Conservation (phyloP, 1,140 invertebrate genomes). For the Drosophila nigromelanica region DNA sequence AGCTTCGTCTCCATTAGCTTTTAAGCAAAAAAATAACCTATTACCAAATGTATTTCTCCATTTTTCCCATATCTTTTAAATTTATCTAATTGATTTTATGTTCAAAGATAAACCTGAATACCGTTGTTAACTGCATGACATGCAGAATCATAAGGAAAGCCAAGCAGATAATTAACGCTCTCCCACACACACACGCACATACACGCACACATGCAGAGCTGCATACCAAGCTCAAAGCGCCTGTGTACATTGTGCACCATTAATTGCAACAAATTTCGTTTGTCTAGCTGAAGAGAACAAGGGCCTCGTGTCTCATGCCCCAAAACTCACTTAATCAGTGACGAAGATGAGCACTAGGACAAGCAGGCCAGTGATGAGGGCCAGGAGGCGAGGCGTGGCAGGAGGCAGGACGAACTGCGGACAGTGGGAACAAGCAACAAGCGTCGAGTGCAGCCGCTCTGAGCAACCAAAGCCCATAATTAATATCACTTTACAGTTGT, state of each 20-base stretch:
- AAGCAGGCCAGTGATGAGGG: too few species aligned
- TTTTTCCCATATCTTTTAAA: too few species aligned
- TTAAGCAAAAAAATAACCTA: too few species aligned
- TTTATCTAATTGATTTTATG: neutral
- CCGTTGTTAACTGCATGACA: neutral
- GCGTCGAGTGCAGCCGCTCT: slow-evolving; percentile 6
- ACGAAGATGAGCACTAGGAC: slow-evolving; percentile 3
- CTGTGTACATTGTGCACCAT: slow-evolving; percentile 26
- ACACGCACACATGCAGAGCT: neutral
- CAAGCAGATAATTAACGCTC: neutral
- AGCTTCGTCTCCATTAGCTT: too few species aligned
- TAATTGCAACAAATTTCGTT: slow-evolving; percentile 26
- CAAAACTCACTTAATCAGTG: slow-evolving; percentile 60
- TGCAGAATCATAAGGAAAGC: neutral
- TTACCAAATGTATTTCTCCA: too few species aligned
- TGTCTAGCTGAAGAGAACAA: neutral
- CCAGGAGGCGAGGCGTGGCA: neutral
- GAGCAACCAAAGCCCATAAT: slow-evolving; percentile 64
- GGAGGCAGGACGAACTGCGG: too few species aligned
- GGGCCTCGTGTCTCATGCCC: slow-evolving; percentile 15
- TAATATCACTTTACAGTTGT: slow-evolving; percentile 66
- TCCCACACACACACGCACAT: neutral
- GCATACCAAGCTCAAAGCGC: neutral
- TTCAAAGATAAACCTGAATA: neutral
- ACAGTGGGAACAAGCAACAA: slow-evolving; percentile 9